Base-by-base conservation (phyloP, 2,888 invertebrate species). In the Hyppa rectilinea region DNA sequence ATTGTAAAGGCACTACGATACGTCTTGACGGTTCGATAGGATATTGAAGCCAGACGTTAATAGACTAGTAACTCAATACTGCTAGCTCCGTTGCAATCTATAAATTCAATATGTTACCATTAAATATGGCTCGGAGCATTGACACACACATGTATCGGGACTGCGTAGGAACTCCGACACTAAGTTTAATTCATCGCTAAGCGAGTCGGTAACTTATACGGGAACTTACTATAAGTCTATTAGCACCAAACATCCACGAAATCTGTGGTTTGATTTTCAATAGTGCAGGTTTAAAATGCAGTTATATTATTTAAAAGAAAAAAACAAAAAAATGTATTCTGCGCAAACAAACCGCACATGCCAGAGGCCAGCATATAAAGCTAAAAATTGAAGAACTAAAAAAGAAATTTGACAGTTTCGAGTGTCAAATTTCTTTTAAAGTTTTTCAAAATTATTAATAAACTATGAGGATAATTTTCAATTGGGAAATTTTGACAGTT, bases 101-200 rank as follows among this genome's bases (percentile, higher is more conserved):
- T 78, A 78, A 74, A 78, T 78, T 59, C 78, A 70, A 70, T 65
- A 75, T 59, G 70, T 67, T 77, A 53, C 77, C 59, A 40, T 75
- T 70, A 70, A 75, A 60, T 78, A 78, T 59, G 53, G 59, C 61
- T 62, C 6, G 14, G 58, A 36, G 45, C 65, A 65, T 56, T 64
- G 40, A 63, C 45, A 62, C 47, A 64, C 38, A 64, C 38, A 49
- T 36, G 38, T 53, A 62, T 38, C 29, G 47, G 12, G 12, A 26
- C 49, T 69, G 52, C 52, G 52, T 69, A 38, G 69, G 56, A 64
- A 73, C 47, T 72, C 43, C 17, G 38, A 47, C 45, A 9, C 20
- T 47, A 34, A 73, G 63, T 61, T 74, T 60, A 78, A 74, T 69
- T 58, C 60, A 61, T 50, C 29, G n/a, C 50, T 58, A 47, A 69